Base-by-base conservation (phyloP, 2,113 vertebrate species). In the Neodontobutis hainanensis region DNA sequence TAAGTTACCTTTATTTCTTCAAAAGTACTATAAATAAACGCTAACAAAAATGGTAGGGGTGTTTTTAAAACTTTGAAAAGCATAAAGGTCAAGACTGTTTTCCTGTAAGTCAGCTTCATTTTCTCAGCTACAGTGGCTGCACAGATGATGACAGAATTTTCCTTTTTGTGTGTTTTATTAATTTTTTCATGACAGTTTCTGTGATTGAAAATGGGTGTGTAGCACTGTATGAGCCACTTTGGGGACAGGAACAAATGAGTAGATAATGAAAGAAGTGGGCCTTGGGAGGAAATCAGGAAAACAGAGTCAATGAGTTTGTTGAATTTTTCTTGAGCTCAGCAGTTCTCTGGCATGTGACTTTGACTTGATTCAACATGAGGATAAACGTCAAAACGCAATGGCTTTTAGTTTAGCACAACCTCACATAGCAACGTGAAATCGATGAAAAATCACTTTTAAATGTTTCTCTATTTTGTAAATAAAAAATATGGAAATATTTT, bases 271-370 rank as follows among this genome's bases (percentile, higher is more conserved):
- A 87, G 78, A 81, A 80, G 53, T 68, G 56, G 78, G 85, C 81
- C 84, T 80, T 72, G 80, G 85, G 89, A 85, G 57, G 68, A 84
- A 85, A 83, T 81, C 83, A 78, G 19, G 19, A 27, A 75, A 87
- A 75, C 81, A 62, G 16, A 81, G 80, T 86, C 77, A 78, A 72
- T 84, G 80, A 82, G 80, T 83, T 79, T 78, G 69, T 77, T 77
- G 72, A 78, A 77, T 88, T 85, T 87, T 14, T 56, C 69, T 84
- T 86, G 67, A 84, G 77, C 84, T 87, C 88, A 88, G 89, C 89
- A 85, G 32, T 85, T 75, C 77, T 43, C 62, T 44, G 55, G 53
- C 27, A 7, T 70, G 53, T 46, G 65, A 73, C 66, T 70, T 71
- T 72, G 81, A 74, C 73, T 76, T 78, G 77, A 82, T 85, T 85